These are phyloP conservation scores for Leucozona laternaria DNA, from an alignment of 2,888 invertebrate genomes.

Conservation along the genomic window DNA sequence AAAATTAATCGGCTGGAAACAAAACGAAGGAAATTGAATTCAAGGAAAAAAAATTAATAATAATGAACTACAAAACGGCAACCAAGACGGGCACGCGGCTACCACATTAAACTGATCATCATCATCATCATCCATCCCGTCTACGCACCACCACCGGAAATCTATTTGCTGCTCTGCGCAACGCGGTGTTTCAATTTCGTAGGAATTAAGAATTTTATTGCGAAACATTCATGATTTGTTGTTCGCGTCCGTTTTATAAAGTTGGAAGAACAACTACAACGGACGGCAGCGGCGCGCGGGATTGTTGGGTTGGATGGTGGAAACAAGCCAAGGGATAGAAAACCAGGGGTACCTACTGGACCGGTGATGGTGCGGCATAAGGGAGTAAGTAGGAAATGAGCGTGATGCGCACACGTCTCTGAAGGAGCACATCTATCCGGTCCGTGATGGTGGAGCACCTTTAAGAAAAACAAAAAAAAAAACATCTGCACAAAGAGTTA, in stretches of 20 bases:
- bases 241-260: constrained; percentile 49
- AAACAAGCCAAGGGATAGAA: constrained; percentile 8
- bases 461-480: constrained; percentile 25
- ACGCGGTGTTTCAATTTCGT: constrained; percentile 71
- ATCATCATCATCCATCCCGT: constrained; percentile 53
- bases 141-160: constrained; percentile 74
- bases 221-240: constrained; percentile 72
- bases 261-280: not conserved
- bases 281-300: not conserved
- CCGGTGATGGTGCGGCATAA: constrained; percentile 9
- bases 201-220: constrained; percentile 73
- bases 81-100: constrained; percentile 40
- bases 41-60: constrained; percentile 42
- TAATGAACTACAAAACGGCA: constrained; percentile 43
- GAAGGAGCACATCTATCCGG: constrained; percentile 44
- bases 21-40: constrained; percentile 69
- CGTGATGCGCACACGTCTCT: constrained; percentile 70
- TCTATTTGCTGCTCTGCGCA: constrained; percentile 66
- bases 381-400: constrained; percentile 62
- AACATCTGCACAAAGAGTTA: constrained; percentile 17
- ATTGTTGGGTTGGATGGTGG: constrained; percentile 16
- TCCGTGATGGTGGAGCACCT: not conserved
- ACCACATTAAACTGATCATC: constrained; percentile 43
- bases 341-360: not conserved
- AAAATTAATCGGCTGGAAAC: constrained; percentile 60